A percentile compares a stretch with the other conserved stretches of the same genome.
These are phyloP conservation scores for Helleia helle DNA, from an alignment of 2,888 invertebrate genomes.

Conservation along the genomic window DNA sequence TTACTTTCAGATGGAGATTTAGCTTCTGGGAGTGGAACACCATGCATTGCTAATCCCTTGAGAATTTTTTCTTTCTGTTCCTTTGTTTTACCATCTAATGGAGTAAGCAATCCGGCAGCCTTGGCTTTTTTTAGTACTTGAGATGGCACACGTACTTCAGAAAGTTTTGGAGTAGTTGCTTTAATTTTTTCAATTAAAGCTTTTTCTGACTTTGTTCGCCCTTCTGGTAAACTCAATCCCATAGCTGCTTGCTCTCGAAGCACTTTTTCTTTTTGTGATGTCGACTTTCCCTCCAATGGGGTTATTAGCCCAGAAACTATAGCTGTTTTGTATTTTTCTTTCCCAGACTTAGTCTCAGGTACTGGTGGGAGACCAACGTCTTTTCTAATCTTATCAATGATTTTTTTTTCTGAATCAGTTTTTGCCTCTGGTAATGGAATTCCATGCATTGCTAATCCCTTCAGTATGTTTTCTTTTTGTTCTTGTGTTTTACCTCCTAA, in stretches of 20 bases:
- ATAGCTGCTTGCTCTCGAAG: conserved; percentile 5
- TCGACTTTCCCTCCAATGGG: conserved; percentile 29
- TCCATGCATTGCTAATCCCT: conserved; percentile 17
- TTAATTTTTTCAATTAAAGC: conserved; percentile 22
- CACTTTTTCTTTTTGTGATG: conserved; percentile 20
- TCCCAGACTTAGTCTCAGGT: conserved; percentile 24
- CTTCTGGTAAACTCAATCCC: conserved; percentile 10
- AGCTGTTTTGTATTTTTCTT: conserved; percentile 25
- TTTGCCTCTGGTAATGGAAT: conserved; percentile 22
- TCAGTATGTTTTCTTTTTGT: conserved; percentile 27
- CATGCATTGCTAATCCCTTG: conserved; percentile 18
- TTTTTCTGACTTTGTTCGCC: conserved; percentile 8
- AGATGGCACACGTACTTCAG: too few species aligned
- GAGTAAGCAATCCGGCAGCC: conserved; percentile 26
- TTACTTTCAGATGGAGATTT: conserved; percentile 24
- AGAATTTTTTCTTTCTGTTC: conserved; percentile 27
- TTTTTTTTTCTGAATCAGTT: conserved; percentile 23
- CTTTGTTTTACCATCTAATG: conserved; percentile 25
- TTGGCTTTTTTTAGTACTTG: too few species aligned
- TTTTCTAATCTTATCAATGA: conserved; percentile 19
- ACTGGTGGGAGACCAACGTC: conserved; percentile 22
- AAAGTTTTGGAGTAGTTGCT: conserved; percentile 19
- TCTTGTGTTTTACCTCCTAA: conserved; percentile 25
- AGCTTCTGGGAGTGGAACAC: conserved; percentile 23
- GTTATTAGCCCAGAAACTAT: conserved; percentile 24